phyloP scores from a whole-genome alignment of 2,113 vertebrate genomes.

The pig (Sus scrofa) region DNA sequence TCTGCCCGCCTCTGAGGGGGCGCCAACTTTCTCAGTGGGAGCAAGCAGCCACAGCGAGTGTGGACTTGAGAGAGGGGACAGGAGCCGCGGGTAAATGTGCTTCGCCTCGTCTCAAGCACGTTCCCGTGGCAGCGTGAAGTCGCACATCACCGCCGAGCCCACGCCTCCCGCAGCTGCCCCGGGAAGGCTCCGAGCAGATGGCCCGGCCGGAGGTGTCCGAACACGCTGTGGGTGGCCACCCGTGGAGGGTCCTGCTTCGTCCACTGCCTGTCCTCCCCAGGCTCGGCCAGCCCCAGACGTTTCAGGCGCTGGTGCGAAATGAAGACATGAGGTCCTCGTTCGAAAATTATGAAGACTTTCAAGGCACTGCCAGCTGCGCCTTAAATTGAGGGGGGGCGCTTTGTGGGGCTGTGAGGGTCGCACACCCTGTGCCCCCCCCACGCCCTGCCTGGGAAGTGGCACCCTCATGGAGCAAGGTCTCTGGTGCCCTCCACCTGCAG shows the following conservation, averaged over 20 bases:
- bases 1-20: neutral
- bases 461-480: too few relatives aligned
- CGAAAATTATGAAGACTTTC: neutral
- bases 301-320: neutral
- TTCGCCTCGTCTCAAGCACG: accelerated
- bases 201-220: neutral
- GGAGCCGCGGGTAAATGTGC: neutral
- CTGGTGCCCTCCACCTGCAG: neutral
- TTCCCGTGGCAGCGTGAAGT: accelerated
- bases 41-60: neutral
- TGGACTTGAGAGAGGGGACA: neutral
- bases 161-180: accelerated
- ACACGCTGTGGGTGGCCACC: accelerated
- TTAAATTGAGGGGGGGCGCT: neutral
- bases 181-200: neutral
- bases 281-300: neutral
- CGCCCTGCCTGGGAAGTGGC: neutral
- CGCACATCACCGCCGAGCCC: accelerated
- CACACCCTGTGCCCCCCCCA: accelerated
- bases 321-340: neutral
- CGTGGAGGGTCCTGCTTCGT: neutral
- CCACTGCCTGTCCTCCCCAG: neutral
- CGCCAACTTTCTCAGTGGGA: neutral
- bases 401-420: accelerated
- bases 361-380: neutral